Percentiles rank a stretch among this genome's conserved stretches.
These are phyloP conservation scores for Agonopterix alstromeriana DNA, from an alignment of 2,888 invertebrate genomes.

Conservation along the genomic window DNA sequence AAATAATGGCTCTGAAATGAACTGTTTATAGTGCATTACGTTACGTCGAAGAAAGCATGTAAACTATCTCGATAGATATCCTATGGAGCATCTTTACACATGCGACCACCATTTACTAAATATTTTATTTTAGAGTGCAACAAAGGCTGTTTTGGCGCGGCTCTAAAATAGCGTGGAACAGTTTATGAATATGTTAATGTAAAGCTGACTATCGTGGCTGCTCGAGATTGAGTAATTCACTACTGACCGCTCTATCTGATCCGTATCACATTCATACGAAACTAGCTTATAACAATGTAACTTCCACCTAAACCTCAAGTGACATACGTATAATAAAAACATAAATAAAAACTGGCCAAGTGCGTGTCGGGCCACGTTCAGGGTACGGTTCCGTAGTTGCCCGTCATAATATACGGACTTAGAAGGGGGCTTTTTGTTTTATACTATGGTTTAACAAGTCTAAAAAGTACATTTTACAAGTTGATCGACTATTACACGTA, in stretches of 20 bases:
- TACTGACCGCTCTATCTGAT: slow-evolving; percentile 2
- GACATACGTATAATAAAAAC: too few relatives aligned
- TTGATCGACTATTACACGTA: too few relatives aligned
- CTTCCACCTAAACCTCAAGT: too few relatives aligned
- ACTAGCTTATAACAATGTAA: background rate
- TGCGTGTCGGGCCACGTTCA: too few relatives aligned
- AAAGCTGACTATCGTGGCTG: slow-evolving; percentile 15
- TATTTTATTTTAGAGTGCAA: slow-evolving; percentile 35
- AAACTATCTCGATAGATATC: slow-evolving; percentile 44
- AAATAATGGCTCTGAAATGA: slow-evolving; percentile 8
- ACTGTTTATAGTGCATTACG: slow-evolving; percentile 16
- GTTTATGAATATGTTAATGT: slow-evolving; percentile 43
- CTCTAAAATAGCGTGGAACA: slow-evolving; percentile 36
- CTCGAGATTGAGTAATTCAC: slow-evolving; percentile 23
- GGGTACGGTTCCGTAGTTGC: too few relatives aligned
- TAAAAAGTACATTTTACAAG: too few relatives aligned
- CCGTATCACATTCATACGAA: background rate
- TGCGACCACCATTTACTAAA: slow-evolving; percentile 45
- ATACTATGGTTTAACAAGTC: too few relatives aligned
- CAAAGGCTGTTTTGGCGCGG: slow-evolving; percentile 35
- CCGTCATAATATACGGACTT: too few relatives aligned
- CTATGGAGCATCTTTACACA: slow-evolving; percentile 46
- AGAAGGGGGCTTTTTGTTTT: too few relatives aligned
- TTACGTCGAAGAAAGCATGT: slow-evolving; percentile 20
- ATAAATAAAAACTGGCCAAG: too few relatives aligned